These are phyloP conservation scores for Julus scanicus DNA, from an alignment of 2,888 invertebrate species.

Conservation along the genomic window DNA sequence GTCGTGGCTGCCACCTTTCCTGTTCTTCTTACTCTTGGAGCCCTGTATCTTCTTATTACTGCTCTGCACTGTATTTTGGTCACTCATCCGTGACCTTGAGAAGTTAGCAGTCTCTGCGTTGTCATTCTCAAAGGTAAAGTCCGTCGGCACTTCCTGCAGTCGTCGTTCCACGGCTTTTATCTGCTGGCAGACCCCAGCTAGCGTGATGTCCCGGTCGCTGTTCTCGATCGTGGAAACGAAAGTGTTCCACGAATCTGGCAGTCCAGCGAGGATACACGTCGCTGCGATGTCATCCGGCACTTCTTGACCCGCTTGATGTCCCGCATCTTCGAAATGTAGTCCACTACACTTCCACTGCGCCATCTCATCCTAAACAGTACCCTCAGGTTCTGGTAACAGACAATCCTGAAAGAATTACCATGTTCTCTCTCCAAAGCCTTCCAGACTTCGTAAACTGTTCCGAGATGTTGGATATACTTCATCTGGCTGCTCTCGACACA, in stretches of 20 bases:
- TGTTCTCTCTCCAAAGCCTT: constrained; percentile 17
- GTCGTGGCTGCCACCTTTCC: too few species aligned
- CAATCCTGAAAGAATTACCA: neutral
- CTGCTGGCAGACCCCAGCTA: neutral
- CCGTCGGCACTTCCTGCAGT: neutral
- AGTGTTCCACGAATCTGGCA: constrained; percentile 18
- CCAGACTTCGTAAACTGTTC: neutral
- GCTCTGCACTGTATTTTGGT: neutral
- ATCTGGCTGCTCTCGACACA: neutral
- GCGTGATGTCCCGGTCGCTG: neutral
- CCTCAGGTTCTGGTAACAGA: neutral
- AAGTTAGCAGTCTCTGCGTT: neutral
- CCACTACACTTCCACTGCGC: neutral
- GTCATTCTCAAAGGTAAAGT: neutral
- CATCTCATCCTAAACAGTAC: constrained; percentile 28
- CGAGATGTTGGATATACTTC: neutral
- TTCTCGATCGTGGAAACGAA: neutral
- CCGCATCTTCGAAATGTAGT: neutral
- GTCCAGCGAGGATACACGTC: neutral
- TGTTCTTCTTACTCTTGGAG: too few species aligned
- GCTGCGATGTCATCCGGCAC: neutral
- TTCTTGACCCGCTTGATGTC: constrained; percentile 31
- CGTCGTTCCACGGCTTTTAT: neutral
- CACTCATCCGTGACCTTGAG: neutral
- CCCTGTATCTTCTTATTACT: too few species aligned